phyloP scores from a whole-genome alignment of 2,888 invertebrate genomes.

The Lasioglossum villosulum region DNA sequence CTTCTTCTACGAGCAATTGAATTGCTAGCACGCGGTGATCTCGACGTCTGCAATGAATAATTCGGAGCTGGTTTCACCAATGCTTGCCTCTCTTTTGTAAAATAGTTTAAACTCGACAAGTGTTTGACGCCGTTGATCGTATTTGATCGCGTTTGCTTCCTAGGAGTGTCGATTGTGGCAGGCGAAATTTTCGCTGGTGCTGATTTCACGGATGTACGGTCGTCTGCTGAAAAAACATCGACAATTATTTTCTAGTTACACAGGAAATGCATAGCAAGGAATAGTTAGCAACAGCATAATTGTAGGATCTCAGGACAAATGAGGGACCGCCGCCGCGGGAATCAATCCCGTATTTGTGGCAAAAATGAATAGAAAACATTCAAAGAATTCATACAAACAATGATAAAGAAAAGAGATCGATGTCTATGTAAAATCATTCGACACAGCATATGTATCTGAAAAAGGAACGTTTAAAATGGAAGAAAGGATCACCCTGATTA shows the following conservation, averaged over 20 bases:
- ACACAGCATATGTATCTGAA: too few species aligned
- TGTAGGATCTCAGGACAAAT: too few species aligned
- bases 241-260: neutral
- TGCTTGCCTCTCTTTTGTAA: neutral
- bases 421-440: too few species aligned
- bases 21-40: constrained; percentile 20
- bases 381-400: neutral
- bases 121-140: neutral
- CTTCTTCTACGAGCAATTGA: constrained; percentile 16
- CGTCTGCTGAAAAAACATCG: constrained; percentile 20
- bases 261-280: neutral
- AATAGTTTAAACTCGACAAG: neutral
- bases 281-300: too few species aligned
- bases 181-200: constrained; percentile 31
- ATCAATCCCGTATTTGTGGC: too few species aligned
- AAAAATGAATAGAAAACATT: neutral
- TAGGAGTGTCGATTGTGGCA: neutral
- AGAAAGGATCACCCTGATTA: constrained; percentile 24
- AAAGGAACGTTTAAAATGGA: neutral
- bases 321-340: too few species aligned
- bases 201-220: constrained; percentile 37
- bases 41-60: neutral
- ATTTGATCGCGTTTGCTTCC: neutral
- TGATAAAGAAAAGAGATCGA: too few species aligned
- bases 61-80: neutral